A percentile compares a stretch with the other conserved stretches of the same genome.
These are phyloP conservation scores for Lepus europaeus DNA, from an alignment of 2,113 vertebrate species.

Conservation along the genomic window DNA sequence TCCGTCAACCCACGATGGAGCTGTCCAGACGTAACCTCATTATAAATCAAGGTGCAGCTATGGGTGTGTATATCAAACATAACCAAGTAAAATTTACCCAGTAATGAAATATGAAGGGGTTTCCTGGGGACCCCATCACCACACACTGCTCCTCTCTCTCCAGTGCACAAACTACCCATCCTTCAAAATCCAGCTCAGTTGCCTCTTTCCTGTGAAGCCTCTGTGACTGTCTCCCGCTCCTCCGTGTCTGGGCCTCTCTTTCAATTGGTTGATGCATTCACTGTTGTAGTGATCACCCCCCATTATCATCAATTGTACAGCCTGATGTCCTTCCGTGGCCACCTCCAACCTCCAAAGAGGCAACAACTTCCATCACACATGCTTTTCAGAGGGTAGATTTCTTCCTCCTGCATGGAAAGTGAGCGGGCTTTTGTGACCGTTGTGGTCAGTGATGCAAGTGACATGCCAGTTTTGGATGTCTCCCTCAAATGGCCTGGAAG, in stretches of 20 bases:
- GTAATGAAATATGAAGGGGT: not conserved
- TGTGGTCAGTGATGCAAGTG: not conserved
- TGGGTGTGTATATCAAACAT: not conserved
- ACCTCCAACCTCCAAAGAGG: not conserved
- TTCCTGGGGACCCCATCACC: not conserved
- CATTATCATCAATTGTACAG: too few relatives aligned
- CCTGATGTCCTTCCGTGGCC: not conserved
- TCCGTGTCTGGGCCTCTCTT: not conserved
- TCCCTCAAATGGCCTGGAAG: not conserved
- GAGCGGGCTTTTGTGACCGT: too few relatives aligned
- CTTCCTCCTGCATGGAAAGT: not conserved
- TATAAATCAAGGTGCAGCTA: too few relatives aligned
- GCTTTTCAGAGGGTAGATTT: not conserved
- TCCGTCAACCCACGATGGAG: too few relatives aligned
- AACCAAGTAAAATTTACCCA: not conserved
- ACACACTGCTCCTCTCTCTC: not conserved
- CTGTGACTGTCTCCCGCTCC: not conserved
- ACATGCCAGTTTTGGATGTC: not conserved
- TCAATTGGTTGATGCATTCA: not conserved
- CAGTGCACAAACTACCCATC: not conserved
- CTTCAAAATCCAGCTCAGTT: not conserved
- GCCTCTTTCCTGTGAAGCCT: not conserved
- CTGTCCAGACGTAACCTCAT: too few relatives aligned
- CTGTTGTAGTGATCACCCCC: not conserved
- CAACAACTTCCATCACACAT: accelerated